phyloP scores from a whole-genome alignment of 2,888 invertebrate species.

The Gastracanthus pulcherrimus region DNA sequence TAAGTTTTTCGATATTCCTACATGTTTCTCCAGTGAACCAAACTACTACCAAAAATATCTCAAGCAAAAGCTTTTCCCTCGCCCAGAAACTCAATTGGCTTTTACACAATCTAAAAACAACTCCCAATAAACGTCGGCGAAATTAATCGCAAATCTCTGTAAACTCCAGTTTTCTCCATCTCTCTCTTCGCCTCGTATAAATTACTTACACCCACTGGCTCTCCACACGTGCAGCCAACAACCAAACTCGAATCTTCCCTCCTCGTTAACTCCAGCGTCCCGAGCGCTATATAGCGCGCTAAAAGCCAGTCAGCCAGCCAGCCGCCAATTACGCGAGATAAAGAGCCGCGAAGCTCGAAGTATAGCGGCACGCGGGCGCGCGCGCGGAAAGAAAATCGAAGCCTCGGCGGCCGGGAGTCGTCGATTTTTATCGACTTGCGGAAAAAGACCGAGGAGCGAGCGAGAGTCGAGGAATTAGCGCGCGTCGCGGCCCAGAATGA shows the following conservation, averaged over 20 bases:
- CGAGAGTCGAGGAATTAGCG: constrained; percentile 56
- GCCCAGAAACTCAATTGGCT: too few species aligned
- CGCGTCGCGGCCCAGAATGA: constrained; percentile 56
- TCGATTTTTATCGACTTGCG: constrained; percentile 71
- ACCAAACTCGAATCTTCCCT: neutral
- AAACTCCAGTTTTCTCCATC: too few species aligned
- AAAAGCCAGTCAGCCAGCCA: neutral
- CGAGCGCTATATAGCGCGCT: too few species aligned
- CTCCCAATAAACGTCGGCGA: too few species aligned
- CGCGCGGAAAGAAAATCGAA: neutral
- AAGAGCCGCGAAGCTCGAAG: too few species aligned
- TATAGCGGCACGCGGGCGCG: too few species aligned
- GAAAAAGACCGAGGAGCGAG: constrained; percentile 67
- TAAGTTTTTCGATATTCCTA: too few species aligned
- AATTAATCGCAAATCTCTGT: too few species aligned
- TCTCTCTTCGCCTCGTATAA: neutral
- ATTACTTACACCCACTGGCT: neutral
- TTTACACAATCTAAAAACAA: too few species aligned
- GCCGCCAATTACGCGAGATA: constrained; percentile 28
- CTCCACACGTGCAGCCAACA: neutral
- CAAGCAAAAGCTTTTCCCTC: too few species aligned
- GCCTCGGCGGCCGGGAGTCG: neutral
- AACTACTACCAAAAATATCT: too few species aligned
- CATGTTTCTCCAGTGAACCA: too few species aligned
- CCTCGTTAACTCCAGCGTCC: neutral